Conservation (phyloP, 2,113 vertebrate genomes). For the Bos taurus region ARS-UCD2.0 NC_037338.1:4716001-4716500, state of each 20-base stretch:
- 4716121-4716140: background rate
- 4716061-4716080: background rate
- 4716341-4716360: fast-evolving
- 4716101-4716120: background rate
- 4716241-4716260: fast-evolving
- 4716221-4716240: background rate
- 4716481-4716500: background rate
- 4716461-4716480: background rate
- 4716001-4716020: background rate
- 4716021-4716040: background rate
- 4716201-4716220: background rate
- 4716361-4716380: no score
- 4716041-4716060: background rate
- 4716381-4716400: fast-evolving
- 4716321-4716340: background rate
- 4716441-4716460: background rate
- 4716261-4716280: background rate
- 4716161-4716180: background rate
- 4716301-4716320: background rate
- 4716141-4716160: background rate
- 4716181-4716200: background rate
- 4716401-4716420: background rate
- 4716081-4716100: background rate
- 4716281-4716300: background rate
- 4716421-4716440: background rate